These are phyloP conservation scores for Proterorhinus semilunaris DNA, from an alignment of 2,113 vertebrate genomes.

Conservation along the genomic window DNA sequence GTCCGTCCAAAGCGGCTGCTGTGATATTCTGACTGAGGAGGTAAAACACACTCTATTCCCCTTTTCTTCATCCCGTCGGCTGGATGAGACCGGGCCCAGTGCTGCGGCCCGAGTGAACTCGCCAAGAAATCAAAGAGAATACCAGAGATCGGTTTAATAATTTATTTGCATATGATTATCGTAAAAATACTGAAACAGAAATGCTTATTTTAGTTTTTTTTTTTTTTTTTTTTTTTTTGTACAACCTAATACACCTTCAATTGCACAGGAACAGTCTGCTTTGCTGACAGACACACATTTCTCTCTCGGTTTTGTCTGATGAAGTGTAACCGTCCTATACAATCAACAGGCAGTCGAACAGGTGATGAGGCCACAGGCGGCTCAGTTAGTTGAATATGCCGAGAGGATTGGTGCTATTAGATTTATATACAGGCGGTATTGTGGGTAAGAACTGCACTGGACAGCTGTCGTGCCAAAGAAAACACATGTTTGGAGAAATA, in stretches of 20 bases:
- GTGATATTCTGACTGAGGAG: slow-evolving; percentile 60
- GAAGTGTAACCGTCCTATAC: slow-evolving; percentile 48
- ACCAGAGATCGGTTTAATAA: slow-evolving; percentile 71
- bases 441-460: slow-evolving; percentile 47
- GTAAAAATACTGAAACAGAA: slow-evolving; percentile 78
- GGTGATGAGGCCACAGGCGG: slow-evolving; percentile 54
- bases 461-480: slow-evolving; percentile 47
- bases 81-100: slow-evolving; percentile 54
- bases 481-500: slow-evolving; percentile 48
- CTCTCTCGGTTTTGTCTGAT: slow-evolving; percentile 52
- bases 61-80: slow-evolving; percentile 52
- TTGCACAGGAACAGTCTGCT: slow-evolving; percentile 67
- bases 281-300: slow-evolving; percentile 57
- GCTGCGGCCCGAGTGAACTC: slow-evolving; percentile 56
- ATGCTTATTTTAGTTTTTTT: slow-evolving; percentile 68
- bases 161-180: slow-evolving; percentile 80
- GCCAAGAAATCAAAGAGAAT: slow-evolving; percentile 70
- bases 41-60: slow-evolving; percentile 53
- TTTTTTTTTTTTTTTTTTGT: slow-evolving; percentile 50
- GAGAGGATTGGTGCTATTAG: slow-evolving; percentile 50
- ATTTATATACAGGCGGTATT: slow-evolving; percentile 65
- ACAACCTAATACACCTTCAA: slow-evolving; percentile 73
- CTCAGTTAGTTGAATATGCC: slow-evolving; percentile 44
- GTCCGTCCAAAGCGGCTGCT: slow-evolving; percentile 48
- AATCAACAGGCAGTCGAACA: slow-evolving; percentile 66